phyloP scores from a whole-genome alignment of 2,888 invertebrate species.

The Coelinius sp. region DNA sequence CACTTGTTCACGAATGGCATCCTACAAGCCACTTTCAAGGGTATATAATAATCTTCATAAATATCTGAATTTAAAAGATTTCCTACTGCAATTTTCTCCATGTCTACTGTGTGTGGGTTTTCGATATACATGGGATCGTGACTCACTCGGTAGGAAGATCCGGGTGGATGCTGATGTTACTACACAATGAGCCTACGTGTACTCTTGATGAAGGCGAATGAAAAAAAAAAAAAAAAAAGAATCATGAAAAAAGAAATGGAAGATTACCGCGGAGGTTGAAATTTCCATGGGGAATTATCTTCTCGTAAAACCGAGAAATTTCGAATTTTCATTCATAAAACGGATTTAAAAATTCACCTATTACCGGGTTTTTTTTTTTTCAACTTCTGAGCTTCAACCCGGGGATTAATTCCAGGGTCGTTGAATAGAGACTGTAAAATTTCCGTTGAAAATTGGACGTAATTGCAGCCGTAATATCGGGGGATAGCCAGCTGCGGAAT shows the following conservation, averaged over 20 bases:
- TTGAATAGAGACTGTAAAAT: constrained; percentile 6
- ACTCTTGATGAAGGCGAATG: constrained; percentile 19
- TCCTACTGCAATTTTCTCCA: constrained; percentile 21
- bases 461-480: constrained; percentile 13
- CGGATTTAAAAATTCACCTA: not conserved
- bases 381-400: not conserved
- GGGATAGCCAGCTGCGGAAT: constrained; percentile 15
- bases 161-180: constrained; percentile 40
- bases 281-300: not conserved
- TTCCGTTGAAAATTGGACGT: constrained; percentile 16
- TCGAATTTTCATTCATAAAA: not conserved
- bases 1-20: not conserved
- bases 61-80: constrained; percentile 24
- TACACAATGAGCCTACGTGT: constrained; percentile 39
- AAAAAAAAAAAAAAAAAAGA: constrained; percentile 7
- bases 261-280: constrained; percentile 7
- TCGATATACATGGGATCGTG: constrained; percentile 39
- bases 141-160: constrained; percentile 41
- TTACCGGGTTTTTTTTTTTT: not conserved
- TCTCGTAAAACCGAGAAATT: constrained; percentile 5
- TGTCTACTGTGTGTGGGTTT: constrained; percentile 23
- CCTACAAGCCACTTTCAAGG: not conserved
- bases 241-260: constrained; percentile 9
- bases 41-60: constrained; percentile 22
- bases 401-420: constrained; percentile 4